phyloP scores from a whole-genome alignment of 92 coral and sea anemone genomes.

The Umimayanthus kanabou region DNA sequence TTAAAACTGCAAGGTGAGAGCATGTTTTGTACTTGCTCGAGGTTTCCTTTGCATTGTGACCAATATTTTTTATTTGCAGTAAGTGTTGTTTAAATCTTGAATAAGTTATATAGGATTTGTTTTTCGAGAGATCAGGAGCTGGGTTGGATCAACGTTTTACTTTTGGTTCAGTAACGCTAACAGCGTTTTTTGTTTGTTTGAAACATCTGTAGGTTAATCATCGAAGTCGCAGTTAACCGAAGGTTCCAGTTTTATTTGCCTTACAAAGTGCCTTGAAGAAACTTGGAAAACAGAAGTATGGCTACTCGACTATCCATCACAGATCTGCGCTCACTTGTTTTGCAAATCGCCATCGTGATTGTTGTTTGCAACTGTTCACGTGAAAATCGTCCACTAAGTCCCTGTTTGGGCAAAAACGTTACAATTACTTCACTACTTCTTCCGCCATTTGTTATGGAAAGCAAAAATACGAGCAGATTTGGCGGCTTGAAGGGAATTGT shows the following conservation, averaged over 20 bases:
- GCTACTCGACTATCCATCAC: not conserved
- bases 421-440: not conserved
- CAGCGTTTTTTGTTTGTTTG: not conserved
- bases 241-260: too few species aligned
- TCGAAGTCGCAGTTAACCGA: not conserved
- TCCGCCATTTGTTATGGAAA: conserved; percentile 34
- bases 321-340: not conserved
- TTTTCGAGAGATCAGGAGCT: too few species aligned
- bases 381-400: not conserved
- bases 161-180: not conserved
- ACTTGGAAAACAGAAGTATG: not conserved
- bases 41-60: not conserved
- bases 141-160: not conserved
- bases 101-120: too few species aligned
- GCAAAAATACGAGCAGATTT: not conserved
- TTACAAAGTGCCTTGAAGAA: not conserved
- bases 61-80: not conserved
- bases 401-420: not conserved
- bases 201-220: not conserved
- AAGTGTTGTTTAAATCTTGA: too few species aligned
- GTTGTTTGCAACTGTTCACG: not conserved
- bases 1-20: not conserved
- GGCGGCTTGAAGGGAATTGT: conserved; percentile 8
- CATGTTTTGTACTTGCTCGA: too few species aligned
- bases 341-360: not conserved